Conservation (phyloP, 2,888 invertebrate genomes). For the Hipparchia sbordonii region DNA sequence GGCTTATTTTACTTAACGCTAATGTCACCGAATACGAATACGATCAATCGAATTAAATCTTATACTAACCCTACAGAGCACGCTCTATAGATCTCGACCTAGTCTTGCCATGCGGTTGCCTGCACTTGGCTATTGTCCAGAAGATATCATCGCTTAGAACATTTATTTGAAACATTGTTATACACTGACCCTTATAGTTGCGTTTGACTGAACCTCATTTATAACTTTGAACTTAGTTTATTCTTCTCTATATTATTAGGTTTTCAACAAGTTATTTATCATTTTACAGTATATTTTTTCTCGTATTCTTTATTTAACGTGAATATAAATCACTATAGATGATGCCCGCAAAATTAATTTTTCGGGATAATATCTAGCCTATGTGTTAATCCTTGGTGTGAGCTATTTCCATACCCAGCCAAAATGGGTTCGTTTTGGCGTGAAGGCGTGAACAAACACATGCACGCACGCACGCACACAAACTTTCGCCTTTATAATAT, state of each 20-base stretch:
- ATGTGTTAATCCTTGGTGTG: too few relatives aligned
- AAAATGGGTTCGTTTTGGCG: too few relatives aligned
- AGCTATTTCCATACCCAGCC: too few relatives aligned
- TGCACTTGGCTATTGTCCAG: conserved; percentile 39
- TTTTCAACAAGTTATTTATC: conserved; percentile 11
- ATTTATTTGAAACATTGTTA: conserved; percentile 40
- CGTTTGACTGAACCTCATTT: conserved; percentile 32
- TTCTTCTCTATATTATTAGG: conserved; percentile 3
- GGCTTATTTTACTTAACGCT: too few relatives aligned
- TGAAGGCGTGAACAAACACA: too few relatives aligned
- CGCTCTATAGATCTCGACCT: neutral
- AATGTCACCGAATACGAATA: too few relatives aligned
- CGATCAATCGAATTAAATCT: too few relatives aligned
- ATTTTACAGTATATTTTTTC: neutral
- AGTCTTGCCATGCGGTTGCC: conserved; percentile 29
- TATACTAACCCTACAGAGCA: too few relatives aligned
- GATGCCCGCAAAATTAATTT: too few relatives aligned
- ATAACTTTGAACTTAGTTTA: conserved; percentile 19
- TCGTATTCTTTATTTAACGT: neutral
- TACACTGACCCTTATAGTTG: conserved; percentile 36
- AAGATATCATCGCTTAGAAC: conserved; percentile 41
- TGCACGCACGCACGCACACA: too few relatives aligned
- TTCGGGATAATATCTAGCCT: too few relatives aligned
- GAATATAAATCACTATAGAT: neutral
- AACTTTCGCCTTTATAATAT: too few relatives aligned